A percentile compares a stretch with the other conserved stretches of the same genome.
Evolutionary conservation across 2,888 invertebrate genomes (phyloP).

Genomic region (Synergus laeviventris): DNA sequence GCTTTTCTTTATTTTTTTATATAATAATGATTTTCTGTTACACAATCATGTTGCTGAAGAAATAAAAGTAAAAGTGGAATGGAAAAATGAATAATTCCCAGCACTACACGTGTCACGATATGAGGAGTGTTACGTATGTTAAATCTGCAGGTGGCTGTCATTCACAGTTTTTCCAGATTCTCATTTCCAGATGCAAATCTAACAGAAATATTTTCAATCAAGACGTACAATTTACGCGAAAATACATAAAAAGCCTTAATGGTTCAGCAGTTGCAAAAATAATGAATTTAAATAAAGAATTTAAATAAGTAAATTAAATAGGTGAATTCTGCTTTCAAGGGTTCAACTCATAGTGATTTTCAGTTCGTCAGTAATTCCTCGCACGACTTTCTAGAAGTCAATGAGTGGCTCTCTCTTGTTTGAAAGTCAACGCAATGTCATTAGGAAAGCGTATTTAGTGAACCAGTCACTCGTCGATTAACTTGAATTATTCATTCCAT

Average conservation of each 20-base stretch:
- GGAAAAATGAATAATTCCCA: background rate
- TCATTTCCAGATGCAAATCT: slow-evolving; percentile 34
- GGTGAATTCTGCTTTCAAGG: background rate
- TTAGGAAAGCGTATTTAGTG: slow-evolving; percentile 9
- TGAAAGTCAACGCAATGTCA: slow-evolving; percentile 26
- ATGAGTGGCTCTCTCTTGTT: background rate
- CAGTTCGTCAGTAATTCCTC: background rate
- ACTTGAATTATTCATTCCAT: slow-evolving; percentile 21
- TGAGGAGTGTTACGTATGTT: slow-evolving; percentile 41
- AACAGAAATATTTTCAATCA: slow-evolving; percentile 1
- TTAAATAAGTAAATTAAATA: background rate
- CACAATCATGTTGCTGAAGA: background rate
- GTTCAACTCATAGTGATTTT: slow-evolving; percentile 18
- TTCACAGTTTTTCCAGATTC: slow-evolving; percentile 39
- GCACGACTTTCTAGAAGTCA: slow-evolving; percentile 17
- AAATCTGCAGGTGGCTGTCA: slow-evolving; percentile 54
- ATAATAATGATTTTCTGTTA: too few relatives aligned
- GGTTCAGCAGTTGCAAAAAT: too few relatives aligned
- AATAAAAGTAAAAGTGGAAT: background rate
- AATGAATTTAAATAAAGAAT: too few relatives aligned
- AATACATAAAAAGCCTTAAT: slow-evolving; percentile 30
- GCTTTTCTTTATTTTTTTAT: too few relatives aligned
- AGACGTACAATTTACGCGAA: background rate
- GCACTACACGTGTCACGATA: background rate
- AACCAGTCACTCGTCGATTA: slow-evolving; percentile 17